These are phyloP conservation scores for Toxotes chatareus DNA, from an alignment of 2,113 vertebrate species.

Conservation along the genomic window DNA sequence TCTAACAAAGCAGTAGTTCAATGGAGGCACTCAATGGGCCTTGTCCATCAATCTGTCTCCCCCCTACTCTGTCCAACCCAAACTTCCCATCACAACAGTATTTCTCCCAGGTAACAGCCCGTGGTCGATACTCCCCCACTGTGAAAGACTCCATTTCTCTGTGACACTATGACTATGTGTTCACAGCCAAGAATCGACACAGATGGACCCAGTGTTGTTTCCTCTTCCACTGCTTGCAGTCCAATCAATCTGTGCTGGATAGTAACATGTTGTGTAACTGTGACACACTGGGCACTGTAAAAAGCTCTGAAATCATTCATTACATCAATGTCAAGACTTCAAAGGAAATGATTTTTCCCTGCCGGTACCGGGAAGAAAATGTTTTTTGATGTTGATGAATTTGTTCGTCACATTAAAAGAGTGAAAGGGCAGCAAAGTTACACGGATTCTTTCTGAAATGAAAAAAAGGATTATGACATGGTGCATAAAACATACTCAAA, in stretches of 20 bases:
- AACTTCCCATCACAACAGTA: constrained; percentile 24
- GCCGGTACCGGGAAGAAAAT: background rate
- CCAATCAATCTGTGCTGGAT: constrained; percentile 50
- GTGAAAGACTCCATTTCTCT: constrained; percentile 50
- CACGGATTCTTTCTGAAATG: background rate
- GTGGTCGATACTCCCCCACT: constrained; percentile 42
- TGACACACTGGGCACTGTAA: constrained; percentile 24
- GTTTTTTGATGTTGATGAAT: background rate
- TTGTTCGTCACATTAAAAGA: background rate
- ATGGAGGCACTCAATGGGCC: constrained; percentile 7
- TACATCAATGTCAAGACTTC: constrained; percentile 23
- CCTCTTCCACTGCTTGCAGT: constrained; percentile 8
- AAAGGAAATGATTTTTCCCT: background rate
- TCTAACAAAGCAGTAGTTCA: constrained; percentile 39
- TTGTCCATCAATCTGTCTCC: constrained; percentile 40
- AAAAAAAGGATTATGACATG: background rate
- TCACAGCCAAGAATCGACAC: constrained; percentile 47
- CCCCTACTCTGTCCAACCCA: background rate
- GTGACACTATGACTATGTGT: constrained; percentile 41
- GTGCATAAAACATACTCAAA: background rate
- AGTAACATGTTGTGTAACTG: constrained; percentile 50
- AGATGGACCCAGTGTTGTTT: constrained; percentile 48
- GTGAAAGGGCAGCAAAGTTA: no score
- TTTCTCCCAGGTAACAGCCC: constrained; percentile 51
- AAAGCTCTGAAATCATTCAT: constrained; percentile 10